A percentile compares a stretch with the other conserved stretches of the same genome.
Evolutionary conservation across 2,888 invertebrate genomes (phyloP).

Genomic region (Creontiades dilutus): DNA sequence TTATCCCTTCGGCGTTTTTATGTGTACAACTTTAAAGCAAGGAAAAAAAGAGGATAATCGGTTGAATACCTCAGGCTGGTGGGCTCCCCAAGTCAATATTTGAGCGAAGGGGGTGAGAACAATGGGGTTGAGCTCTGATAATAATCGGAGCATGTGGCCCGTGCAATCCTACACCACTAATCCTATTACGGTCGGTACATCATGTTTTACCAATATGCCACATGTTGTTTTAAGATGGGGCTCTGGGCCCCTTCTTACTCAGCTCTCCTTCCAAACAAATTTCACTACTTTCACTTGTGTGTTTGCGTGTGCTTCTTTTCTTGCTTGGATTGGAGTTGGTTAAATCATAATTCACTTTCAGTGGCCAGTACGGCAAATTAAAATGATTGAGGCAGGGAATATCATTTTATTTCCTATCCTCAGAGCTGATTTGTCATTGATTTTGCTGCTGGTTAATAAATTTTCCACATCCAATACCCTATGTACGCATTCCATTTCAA

Average conservation of each 20-base stretch:
- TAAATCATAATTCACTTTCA: no score
- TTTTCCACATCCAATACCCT: no score
- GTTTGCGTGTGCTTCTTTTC: no score
- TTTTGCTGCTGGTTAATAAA: no score
- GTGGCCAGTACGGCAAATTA: no score
- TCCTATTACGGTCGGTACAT: constrained; percentile 68
- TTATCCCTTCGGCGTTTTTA: not conserved
- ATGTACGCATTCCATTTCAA: no score
- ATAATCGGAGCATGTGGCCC: constrained; percentile 71
- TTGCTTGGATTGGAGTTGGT: no score
- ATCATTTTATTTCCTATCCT: no score
- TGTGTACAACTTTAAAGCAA: not conserved
- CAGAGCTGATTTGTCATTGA: no score
- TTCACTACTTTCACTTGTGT: no score
- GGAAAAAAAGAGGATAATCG: constrained; percentile 28
- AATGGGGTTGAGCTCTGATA: constrained; percentile 57
- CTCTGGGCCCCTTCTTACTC: not conserved
- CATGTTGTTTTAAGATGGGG: constrained; percentile 65
- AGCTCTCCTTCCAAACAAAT: no score
- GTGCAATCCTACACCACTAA: constrained; percentile 71
- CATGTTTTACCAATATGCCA: constrained; percentile 70
- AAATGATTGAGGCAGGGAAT: no score
- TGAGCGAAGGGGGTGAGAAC: constrained; percentile 49
- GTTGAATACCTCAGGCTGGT: not conserved
- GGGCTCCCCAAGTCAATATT: constrained; percentile 62